Percentiles rank a stretch among this genome's conserved stretches.
Evolutionary conservation across 2,888 invertebrate species (phyloP).

Genomic region (Xiphydria camelus): DNA sequence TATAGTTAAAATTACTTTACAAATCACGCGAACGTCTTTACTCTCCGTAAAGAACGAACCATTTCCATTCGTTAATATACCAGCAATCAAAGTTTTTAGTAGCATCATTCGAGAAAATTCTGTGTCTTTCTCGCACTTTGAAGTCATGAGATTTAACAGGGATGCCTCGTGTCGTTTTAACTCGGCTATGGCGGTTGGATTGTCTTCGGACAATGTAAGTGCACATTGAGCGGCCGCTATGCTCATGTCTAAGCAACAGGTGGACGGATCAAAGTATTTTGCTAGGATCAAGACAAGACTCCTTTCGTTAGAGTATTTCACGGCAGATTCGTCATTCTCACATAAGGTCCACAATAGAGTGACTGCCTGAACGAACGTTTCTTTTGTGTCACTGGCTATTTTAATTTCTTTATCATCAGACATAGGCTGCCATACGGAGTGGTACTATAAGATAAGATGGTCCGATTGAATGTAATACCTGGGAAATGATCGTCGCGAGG

Average conservation of each 20-base stretch:
- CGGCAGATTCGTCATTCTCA: constrained; percentile 67
- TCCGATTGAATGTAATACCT: not conserved
- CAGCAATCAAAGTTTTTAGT: constrained; percentile 64
- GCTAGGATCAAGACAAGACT: constrained; percentile 65
- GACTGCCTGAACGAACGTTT: constrained; percentile 70
- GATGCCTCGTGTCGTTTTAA: constrained; percentile 60
- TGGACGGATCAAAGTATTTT: constrained; percentile 63
- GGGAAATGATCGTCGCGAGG: too few relatives aligned
- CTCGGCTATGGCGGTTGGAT: constrained; percentile 62
- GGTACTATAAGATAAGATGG: constrained; percentile 49
- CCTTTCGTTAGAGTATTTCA: constrained; percentile 69
- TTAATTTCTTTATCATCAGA: constrained; percentile 42
- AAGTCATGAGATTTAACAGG: constrained; percentile 30
- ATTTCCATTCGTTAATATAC: constrained; percentile 63
- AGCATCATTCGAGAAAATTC: constrained; percentile 58
- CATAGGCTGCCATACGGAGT: constrained; percentile 61
- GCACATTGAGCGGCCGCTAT: constrained; percentile 69
- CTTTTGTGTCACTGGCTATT: constrained; percentile 63
- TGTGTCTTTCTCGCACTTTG: constrained; percentile 57
- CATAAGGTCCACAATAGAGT: constrained; percentile 73
- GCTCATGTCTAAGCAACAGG: constrained; percentile 63
- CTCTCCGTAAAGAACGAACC: constrained; percentile 23
- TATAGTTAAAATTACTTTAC: constrained; percentile 61
- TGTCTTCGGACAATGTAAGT: constrained; percentile 73
- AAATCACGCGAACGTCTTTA: constrained; percentile 42